Conservation (phyloP, 2,888 invertebrate species). For the Antitype chi region DNA sequence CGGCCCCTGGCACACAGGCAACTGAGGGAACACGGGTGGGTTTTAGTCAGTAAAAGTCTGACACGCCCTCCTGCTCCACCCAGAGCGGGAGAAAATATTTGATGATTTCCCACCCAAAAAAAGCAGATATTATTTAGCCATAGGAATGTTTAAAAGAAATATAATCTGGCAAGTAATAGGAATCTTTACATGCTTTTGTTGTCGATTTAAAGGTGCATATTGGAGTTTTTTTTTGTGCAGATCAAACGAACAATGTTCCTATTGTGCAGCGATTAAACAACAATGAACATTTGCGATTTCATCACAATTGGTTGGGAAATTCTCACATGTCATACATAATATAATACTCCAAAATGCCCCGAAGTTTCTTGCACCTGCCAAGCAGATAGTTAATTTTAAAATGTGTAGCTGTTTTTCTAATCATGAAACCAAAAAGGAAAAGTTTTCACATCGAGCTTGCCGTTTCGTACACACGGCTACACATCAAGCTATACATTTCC, state of each 20-base stretch:
- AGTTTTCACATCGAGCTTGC: not conserved
- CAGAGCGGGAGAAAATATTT: no score
- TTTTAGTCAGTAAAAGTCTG: no score
- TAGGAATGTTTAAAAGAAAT: constrained; percentile 3
- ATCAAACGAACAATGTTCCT: constrained; percentile 80
- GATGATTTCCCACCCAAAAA: no score
- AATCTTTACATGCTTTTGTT: constrained; percentile 51
- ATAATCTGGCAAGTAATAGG: constrained; percentile 28
- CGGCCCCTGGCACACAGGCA: no score
- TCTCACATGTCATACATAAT: constrained; percentile 82
- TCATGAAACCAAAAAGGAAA: constrained; percentile 17
- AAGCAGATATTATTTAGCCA: not conserved
- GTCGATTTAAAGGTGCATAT: constrained; percentile 50
- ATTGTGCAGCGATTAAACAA: constrained; percentile 84
- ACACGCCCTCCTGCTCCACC: no score
- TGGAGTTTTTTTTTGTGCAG: constrained; percentile 70
- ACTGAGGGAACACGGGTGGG: no score
- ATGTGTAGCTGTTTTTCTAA: constrained; percentile 21
- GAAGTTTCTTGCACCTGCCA: constrained; percentile 74
- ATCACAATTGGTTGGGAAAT: constrained; percentile 83
- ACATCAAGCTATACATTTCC: no score
- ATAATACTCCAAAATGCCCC: constrained; percentile 67
- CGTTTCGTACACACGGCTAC: no score
- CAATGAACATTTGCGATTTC: constrained; percentile 83
- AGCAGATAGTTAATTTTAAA: constrained; percentile 49